A percentile compares a stretch with the other conserved stretches of the same genome.
phyloP scores from a whole-genome alignment of 2,113 vertebrate species.

The Xiphorhynchus elegans region DNA sequence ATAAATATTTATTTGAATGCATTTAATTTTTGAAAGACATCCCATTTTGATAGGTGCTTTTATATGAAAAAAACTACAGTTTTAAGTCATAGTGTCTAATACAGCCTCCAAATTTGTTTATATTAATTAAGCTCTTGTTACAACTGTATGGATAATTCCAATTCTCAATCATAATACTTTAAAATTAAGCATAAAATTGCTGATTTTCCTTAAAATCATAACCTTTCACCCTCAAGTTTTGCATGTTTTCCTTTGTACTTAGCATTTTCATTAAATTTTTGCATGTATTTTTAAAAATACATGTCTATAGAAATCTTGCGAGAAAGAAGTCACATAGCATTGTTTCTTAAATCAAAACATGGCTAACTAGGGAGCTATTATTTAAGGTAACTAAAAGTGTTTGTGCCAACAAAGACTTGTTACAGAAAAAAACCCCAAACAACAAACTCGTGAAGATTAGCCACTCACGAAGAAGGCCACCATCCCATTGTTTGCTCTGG shows the following conservation, averaged over 20 bases:
- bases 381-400: not conserved
- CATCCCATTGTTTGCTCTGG: not conserved
- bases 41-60: not conserved
- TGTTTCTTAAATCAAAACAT: not conserved
- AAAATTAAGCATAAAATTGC: not conserved
- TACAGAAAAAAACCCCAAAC: accelerated
- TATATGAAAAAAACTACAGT: not conserved
- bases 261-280: not conserved
- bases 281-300: not conserved
- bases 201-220: not conserved
- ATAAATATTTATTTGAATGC: not conserved
- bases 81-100: not conserved
- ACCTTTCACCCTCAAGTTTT: not conserved
- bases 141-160: not conserved
- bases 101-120: not conserved
- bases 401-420: not conserved
- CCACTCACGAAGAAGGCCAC: not conserved
- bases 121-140: not conserved
- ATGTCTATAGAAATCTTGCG: not conserved
- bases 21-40: not conserved
- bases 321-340: not conserved
- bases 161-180: not conserved
- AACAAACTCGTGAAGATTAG: not conserved
- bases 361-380: not conserved
- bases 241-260: not conserved